Percentiles rank a stretch among this genome's conserved stretches.
phyloP scores from a whole-genome alignment of 2,797 vertebrate genomes.

The Propithecus perrieri region DNA sequence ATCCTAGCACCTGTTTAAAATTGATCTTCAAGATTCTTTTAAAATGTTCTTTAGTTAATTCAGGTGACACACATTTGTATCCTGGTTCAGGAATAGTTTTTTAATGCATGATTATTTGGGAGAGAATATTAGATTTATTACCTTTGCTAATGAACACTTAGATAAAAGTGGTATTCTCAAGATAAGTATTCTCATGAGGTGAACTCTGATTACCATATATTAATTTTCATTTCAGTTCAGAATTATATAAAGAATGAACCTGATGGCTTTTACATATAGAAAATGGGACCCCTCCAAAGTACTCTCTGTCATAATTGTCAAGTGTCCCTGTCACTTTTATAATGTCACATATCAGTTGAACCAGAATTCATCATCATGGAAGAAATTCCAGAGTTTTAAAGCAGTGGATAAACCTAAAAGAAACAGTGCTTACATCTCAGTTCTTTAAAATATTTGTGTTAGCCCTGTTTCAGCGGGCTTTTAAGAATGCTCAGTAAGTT shows the following conservation, averaged over 20 bases:
- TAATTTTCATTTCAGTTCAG: constrained; percentile 70
- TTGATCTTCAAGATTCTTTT: constrained; percentile 43
- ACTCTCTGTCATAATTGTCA: constrained; percentile 45
- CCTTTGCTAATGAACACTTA: constrained; percentile 73
- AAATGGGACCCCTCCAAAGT: constrained; percentile 53
- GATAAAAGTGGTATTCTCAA: constrained; percentile 70
- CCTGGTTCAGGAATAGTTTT: constrained; percentile 28
- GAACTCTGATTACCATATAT: constrained; percentile 70
- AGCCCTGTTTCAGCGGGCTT: background rate
- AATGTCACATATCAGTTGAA: constrained; percentile 34
- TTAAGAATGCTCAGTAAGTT: background rate
- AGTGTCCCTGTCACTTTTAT: constrained; percentile 6
- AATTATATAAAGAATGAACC: constrained; percentile 58
- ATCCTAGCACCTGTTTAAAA: constrained; percentile 59
- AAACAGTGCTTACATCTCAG: background rate
- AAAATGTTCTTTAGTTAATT: constrained; percentile 67
- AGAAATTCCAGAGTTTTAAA: constrained; percentile 15
- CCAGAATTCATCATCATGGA: constrained; percentile 10
- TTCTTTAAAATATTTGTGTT: background rate
- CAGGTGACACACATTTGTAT: constrained; percentile 31
- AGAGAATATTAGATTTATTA: constrained; percentile 69
- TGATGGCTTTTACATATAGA: constrained; percentile 54
- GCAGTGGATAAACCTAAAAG: background rate
- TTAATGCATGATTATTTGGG: constrained; percentile 57
- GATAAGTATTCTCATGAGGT: constrained; percentile 62